Base-by-base conservation (phyloP, 1,140 invertebrate genomes). In the Pogonomyrmex barbatus region DNA sequence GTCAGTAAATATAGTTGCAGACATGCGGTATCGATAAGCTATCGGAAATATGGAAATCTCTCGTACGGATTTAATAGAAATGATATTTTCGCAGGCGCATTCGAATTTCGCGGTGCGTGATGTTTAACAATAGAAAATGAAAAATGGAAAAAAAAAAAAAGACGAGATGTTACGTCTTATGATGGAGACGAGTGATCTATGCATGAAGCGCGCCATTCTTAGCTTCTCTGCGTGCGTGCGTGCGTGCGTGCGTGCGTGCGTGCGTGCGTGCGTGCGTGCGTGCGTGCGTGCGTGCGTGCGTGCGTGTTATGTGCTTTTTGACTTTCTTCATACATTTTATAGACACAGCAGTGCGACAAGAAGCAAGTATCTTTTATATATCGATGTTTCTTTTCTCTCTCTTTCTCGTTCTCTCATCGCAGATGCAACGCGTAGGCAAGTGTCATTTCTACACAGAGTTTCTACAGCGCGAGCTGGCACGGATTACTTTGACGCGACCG, bases 401-500 rank as follows among this genome's bases (percentile, higher is more conserved):
- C 17, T 42, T 14, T 58, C 14, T 39, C 33, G 17, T 8, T 60
- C 9, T 4, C n/a, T 47, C 17, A 36, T 52, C 54, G 14, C 33
- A 73, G 39, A 83, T 30, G 54, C 30, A 45, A 56, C 24, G n/a
- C 63, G 47, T 63, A 33, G 24, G 30, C 77, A 24, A 54, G n/a
- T 65, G 17, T 79, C 62, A 52, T 65, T 54, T 68, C 36, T 75
- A 52, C 45, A 39, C 33, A 47, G 24, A 24, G 42, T 30, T 50
- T 68, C 60, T n/a, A 33, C 75, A 24, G 63, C 47, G 50, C 77
- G 62, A 81, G 36, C 52, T 52, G 45, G 77, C 47, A 70, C 54
- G 68, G 42, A 83, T 83, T 75, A 75, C 77, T 83, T 75, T 24
- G 79, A 75, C 68, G 42, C 68, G 68, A 75, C 79, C 79, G 79